Percentiles rank a stretch among this genome's conserved stretches.
These are phyloP conservation scores for Tenualosa thibaudeaui DNA, from an alignment of 2,797 vertebrate genomes.

Conservation along the genomic window DNA sequence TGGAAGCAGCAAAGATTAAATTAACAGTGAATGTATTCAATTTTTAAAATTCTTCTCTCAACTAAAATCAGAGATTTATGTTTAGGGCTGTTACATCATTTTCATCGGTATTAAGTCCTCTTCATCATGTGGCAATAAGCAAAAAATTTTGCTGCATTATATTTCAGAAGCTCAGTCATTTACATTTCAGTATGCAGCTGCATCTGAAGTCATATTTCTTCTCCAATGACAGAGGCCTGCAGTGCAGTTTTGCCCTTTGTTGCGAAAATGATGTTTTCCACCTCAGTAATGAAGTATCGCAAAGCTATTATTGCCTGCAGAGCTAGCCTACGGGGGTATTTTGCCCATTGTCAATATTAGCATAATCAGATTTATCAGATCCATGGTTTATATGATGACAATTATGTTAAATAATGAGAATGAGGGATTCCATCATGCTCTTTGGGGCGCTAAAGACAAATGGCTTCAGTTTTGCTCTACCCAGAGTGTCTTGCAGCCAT, in stretches of 20 bases:
- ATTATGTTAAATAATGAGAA: constrained; percentile 52
- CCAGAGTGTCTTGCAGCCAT: constrained; percentile 35
- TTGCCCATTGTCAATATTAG: constrained; percentile 47
- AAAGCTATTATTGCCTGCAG: constrained; percentile 46
- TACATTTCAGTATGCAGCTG: neutral
- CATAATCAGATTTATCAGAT: constrained; percentile 54
- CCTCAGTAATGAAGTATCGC: constrained; percentile 47
- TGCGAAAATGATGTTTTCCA: constrained; percentile 48
- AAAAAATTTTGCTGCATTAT: neutral
- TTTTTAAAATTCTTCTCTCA: neutral
- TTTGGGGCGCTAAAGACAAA: constrained; percentile 49
- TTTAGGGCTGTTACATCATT: neutral
- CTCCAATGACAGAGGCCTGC: neutral
- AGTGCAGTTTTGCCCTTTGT: constrained; percentile 44
- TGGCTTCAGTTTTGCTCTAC: constrained; percentile 42
- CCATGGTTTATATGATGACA: constrained; percentile 48
- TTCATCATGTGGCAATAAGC: neutral
- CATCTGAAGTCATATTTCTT: constrained; percentile 4
- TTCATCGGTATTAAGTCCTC: neutral
- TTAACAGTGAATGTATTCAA: neutral
- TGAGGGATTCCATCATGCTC: constrained; percentile 45
- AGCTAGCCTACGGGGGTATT: constrained; percentile 39
- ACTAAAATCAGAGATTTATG: neutral
- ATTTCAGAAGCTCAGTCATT: neutral
- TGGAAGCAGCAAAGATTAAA: neutral